Percentiles rank a stretch among this genome's conserved stretches.
phyloP scores from a whole-genome alignment of 2,888 invertebrate species.

The Melipona bicolor region DNA sequence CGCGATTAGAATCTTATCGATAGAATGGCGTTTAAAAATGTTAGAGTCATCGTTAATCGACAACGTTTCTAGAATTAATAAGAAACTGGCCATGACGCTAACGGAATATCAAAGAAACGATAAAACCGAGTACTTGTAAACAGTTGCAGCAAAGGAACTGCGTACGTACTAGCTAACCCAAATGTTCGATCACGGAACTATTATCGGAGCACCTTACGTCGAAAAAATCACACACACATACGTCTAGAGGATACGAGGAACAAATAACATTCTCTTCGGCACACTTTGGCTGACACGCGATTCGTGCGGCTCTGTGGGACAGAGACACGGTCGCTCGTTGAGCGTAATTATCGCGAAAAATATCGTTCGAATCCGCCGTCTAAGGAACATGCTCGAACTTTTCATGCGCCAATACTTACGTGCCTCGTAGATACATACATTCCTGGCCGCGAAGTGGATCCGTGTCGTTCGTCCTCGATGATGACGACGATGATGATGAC shows the following conservation, averaged over 20 bases:
- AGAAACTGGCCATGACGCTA: too few relatives aligned
- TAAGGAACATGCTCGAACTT: constrained; percentile 14
- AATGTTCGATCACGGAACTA: neutral
- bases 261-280: constrained; percentile 17
- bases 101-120: too few relatives aligned
- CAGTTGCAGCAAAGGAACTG: neutral
- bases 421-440: constrained; percentile 35
- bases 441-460: constrained; percentile 35
- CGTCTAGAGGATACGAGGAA: neutral
- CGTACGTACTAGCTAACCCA: neutral
- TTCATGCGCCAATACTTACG: constrained; percentile 57
- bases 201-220: neutral
- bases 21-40: too few relatives aligned
- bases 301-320: neutral
- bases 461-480: constrained; percentile 26
- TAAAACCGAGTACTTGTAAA: too few relatives aligned
- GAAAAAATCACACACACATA: neutral
- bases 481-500: constrained; percentile 36
- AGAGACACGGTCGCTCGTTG: constrained; percentile 9
- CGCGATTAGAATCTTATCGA: too few relatives aligned
- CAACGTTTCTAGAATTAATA: too few relatives aligned
- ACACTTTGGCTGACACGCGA: constrained; percentile 11
- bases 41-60: too few relatives aligned
- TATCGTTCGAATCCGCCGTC: neutral
- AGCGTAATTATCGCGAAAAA: constrained; percentile 29